These are phyloP conservation scores for Piprites chloris DNA, from an alignment of 2,113 vertebrate species.

Conservation along the genomic window DNA sequence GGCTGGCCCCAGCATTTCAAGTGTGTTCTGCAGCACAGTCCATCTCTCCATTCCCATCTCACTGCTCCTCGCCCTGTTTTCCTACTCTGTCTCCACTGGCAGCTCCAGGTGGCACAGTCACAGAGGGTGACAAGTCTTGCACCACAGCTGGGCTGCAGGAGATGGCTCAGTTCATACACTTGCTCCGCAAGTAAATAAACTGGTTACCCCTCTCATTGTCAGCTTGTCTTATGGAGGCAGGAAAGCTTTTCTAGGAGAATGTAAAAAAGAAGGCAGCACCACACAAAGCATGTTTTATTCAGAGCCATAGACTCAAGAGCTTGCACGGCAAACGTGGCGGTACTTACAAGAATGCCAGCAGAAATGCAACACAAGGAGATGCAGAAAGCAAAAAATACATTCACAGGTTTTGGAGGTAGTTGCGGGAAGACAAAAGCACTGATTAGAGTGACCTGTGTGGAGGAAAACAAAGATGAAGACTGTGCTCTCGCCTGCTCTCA, in stretches of 20 bases:
- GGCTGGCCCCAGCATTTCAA: background rate
- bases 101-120: background rate
- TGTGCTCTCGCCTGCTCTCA: background rate
- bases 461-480: constrained; percentile 31
- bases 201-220: background rate
- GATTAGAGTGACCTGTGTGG: constrained; percentile 79
- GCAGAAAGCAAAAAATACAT: constrained; percentile 85
- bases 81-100: background rate
- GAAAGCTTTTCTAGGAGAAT: background rate
- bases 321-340: accelerated
- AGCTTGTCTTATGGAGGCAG: background rate
- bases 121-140: background rate
- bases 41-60: background rate
- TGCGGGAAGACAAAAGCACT: constrained; percentile 85
- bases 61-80: background rate
- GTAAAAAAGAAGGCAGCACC: background rate
- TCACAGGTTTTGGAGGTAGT: constrained; percentile 83
- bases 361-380: constrained; percentile 81
- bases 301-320: background rate
- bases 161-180: background rate
- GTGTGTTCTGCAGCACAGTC: background rate
- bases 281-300: background rate
- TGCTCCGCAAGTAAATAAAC: background rate
- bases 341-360: constrained; percentile 84
- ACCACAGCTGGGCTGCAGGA: background rate